phyloP scores from a whole-genome alignment of 1,140 invertebrate species.

The Gonioctena quinquepunctata region DNA sequence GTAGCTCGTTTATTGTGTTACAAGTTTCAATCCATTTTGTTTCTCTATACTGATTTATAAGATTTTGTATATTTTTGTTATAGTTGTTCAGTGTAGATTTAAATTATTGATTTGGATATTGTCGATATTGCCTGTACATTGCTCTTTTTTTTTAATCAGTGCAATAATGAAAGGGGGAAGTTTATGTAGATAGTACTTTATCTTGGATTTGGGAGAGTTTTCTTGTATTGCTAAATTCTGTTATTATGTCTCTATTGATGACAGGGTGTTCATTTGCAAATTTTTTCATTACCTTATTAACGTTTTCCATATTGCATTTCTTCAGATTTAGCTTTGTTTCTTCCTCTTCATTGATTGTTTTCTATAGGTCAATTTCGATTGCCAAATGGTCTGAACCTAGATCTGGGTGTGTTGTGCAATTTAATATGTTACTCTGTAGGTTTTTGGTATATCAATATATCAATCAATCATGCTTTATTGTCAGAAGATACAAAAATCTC shows the following conservation, averaged over 20 bases:
- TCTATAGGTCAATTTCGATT: not conserved
- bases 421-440: not conserved
- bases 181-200: not conserved
- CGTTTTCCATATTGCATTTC: not conserved
- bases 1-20: too few relatives aligned
- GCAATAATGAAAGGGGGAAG: not conserved
- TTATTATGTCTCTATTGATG: not conserved
- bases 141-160: not conserved
- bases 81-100: not conserved
- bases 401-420: not conserved
- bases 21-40: too few relatives aligned
- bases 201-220: not conserved
- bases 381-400: not conserved
- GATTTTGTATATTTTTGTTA: not conserved
- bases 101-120: too few relatives aligned
- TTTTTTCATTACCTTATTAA: not conserved
- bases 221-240: not conserved
- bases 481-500: too few relatives aligned
- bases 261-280: not conserved
- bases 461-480: too few relatives aligned
- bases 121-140: too few relatives aligned
- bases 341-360: not conserved
- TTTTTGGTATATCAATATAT: too few relatives aligned
- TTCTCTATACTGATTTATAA: too few relatives aligned
- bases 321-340: not conserved